Conservation (phyloP, 1,140 invertebrate genomes). For the Drosophila auraria region DNA sequence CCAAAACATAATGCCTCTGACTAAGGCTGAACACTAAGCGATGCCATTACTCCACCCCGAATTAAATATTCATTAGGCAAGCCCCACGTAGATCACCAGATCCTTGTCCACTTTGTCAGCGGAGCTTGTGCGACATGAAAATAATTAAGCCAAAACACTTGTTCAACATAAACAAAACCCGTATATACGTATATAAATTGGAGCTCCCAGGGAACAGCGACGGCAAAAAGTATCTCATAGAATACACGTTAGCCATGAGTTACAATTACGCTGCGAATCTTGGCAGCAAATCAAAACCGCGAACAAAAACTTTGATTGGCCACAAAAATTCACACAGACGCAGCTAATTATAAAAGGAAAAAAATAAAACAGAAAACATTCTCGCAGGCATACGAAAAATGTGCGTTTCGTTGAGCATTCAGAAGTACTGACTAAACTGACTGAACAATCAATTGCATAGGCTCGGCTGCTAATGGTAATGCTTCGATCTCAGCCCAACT, state of each 20-base stretch:
- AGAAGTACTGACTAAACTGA: slow-evolving; percentile 44
- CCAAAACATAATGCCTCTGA: slow-evolving; percentile 5
- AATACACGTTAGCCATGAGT: slow-evolving; percentile 82
- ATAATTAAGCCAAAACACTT: slow-evolving; percentile 78
- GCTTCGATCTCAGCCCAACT: slow-evolving; percentile 37
- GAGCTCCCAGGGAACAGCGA: slow-evolving; percentile 30
- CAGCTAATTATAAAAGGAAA: slow-evolving; percentile 70
- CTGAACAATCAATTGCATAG: slow-evolving; percentile 68
- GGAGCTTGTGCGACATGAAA: slow-evolving; percentile 69
- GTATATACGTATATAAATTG: slow-evolving; percentile 21
- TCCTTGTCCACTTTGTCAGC: slow-evolving; percentile 79
- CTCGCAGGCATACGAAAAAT: slow-evolving; percentile 65
- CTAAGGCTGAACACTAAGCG: slow-evolving; percentile 11
- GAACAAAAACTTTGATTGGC: slow-evolving; percentile 82
- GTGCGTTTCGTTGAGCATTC: slow-evolving; percentile 67
- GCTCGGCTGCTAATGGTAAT: slow-evolving; percentile 59
- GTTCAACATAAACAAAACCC: slow-evolving; percentile 44
- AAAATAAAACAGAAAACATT: slow-evolving; percentile 23
- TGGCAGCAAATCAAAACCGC: slow-evolving; percentile 81
- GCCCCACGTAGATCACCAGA: slow-evolving; percentile 49
- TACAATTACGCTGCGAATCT: slow-evolving; percentile 75
- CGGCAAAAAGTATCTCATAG: slow-evolving; percentile 71
- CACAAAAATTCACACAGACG: slow-evolving; percentile 81
- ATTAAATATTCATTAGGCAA: slow-evolving; percentile 64
- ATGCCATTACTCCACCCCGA: slow-evolving; percentile 48